phyloP scores from a whole-genome alignment of 2,113 vertebrate genomes.

The Pseudorectes ferrugineus region DNA sequence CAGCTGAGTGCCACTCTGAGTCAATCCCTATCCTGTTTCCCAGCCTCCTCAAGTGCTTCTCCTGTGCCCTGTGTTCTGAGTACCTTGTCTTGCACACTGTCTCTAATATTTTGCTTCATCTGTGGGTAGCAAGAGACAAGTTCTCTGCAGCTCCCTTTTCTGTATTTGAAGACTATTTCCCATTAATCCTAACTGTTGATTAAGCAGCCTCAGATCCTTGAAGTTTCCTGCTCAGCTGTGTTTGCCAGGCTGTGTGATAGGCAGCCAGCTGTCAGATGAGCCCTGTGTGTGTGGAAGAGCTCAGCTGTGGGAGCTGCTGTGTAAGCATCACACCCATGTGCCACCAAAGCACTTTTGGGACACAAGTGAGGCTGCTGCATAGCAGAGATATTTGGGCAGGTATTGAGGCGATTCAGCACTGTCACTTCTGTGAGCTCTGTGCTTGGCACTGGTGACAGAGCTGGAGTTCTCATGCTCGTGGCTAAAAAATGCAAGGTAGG shows the following conservation, averaged over 20 bases:
- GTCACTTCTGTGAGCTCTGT: not conserved
- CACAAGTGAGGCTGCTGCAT: not conserved
- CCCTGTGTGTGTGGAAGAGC: not conserved
- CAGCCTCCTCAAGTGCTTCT: not conserved
- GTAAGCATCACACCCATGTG: not conserved
- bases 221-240: conserved; percentile 7
- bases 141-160: not conserved
- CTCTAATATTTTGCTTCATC: not conserved
- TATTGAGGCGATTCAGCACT: not conserved
- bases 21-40: fast-evolving
- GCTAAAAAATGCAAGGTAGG: not conserved
- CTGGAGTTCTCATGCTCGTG: not conserved
- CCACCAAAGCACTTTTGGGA: not conserved
- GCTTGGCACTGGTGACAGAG: not conserved
- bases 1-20: not conserved
- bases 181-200: not conserved
- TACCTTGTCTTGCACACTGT: fast-evolving
- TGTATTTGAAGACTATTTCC: not conserved
- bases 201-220: not conserved
- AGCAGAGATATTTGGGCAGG: not conserved
- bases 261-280: not conserved
- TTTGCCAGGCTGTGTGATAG: not conserved
- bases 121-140: not conserved
- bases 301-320: not conserved
- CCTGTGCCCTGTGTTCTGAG: not conserved